Evolutionary conservation across 2,797 vertebrate genomes (phyloP).

Genomic region (Ceyx erithaca): DNA sequence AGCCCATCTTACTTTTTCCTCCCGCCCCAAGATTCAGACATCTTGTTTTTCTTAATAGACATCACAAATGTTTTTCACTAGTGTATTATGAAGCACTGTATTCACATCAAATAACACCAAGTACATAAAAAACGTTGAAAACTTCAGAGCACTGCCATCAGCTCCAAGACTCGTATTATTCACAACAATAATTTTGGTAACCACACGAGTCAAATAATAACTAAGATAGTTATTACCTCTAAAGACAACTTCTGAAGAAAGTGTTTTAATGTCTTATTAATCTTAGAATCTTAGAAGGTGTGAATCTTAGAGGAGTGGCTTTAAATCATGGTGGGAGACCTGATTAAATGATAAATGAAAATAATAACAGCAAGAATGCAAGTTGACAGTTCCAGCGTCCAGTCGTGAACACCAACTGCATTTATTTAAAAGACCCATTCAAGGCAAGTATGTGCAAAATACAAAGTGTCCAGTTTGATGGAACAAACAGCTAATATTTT

Average conservation of each 20-base stretch:
- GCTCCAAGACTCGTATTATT: neutral
- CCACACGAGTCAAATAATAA: neutral
- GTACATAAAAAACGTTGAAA: neutral
- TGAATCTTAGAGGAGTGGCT: neutral
- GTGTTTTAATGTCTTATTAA: slow-evolving; percentile 17
- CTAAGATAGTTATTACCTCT: slow-evolving; percentile 8
- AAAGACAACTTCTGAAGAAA: slow-evolving; percentile 24
- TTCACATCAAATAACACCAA: slow-evolving; percentile 20
- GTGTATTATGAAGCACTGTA: neutral
- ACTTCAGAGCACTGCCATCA: neutral
- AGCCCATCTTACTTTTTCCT: neutral
- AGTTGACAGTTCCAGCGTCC: neutral
- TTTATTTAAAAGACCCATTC: neutral
- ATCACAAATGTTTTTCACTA: neutral
- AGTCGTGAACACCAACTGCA: neutral
- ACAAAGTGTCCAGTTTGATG: neutral
- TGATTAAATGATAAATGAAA: neutral
- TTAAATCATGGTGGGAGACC: neutral
- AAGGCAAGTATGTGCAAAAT: neutral
- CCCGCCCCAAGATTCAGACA: neutral
- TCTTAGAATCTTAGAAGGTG: too few species aligned
- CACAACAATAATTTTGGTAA: slow-evolving; percentile 37
- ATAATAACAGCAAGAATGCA: neutral
- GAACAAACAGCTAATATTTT: slow-evolving; percentile 3
- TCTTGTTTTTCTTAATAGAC: neutral